Evolutionary conservation across 2,888 invertebrate species (phyloP).

Genomic region (Philereme transversata): DNA sequence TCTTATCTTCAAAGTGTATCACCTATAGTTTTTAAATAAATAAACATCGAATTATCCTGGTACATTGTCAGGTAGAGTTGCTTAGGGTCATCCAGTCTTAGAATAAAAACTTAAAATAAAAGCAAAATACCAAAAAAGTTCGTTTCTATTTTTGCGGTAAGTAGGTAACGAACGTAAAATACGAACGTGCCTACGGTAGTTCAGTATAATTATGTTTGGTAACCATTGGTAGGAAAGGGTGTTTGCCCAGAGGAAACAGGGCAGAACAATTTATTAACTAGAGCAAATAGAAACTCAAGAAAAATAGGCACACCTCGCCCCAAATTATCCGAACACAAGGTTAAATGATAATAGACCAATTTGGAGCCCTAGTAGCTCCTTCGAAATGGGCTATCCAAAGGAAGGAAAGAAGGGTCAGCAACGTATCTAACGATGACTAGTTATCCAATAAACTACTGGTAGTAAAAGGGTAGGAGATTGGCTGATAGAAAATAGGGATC

Average conservation of each 20-base stretch:
- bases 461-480: conserved; percentile 12
- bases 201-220: background rate
- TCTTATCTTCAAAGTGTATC: too few species aligned
- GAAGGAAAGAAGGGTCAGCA: conserved; percentile 35
- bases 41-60: too few species aligned
- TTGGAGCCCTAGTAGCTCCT: conserved; percentile 35
- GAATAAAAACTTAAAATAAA: too few species aligned
- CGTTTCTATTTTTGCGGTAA: too few species aligned
- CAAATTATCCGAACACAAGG: conserved; percentile 37
- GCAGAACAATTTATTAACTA: conserved; percentile 32
- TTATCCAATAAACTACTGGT: conserved; percentile 27
- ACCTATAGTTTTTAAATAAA: too few species aligned
- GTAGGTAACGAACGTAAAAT: background rate
- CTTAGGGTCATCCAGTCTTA: too few species aligned
- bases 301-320: conserved; percentile 28
- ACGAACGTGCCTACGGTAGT: background rate
- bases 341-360: conserved; percentile 43
- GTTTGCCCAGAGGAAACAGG: conserved; percentile 23
- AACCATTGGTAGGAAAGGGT: conserved; percentile 1
- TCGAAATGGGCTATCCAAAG: conserved; percentile 37
- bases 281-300: conserved; percentile 34
- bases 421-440: conserved; percentile 35
- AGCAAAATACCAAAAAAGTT: too few species aligned
- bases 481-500: conserved; percentile 22
- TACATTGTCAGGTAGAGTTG: too few species aligned